Percentiles rank a stretch among this genome's conserved stretches.
These are phyloP conservation scores for Drosophila bocqueti DNA, from an alignment of 1,140 invertebrate genomes.

Conservation along the genomic window DNA sequence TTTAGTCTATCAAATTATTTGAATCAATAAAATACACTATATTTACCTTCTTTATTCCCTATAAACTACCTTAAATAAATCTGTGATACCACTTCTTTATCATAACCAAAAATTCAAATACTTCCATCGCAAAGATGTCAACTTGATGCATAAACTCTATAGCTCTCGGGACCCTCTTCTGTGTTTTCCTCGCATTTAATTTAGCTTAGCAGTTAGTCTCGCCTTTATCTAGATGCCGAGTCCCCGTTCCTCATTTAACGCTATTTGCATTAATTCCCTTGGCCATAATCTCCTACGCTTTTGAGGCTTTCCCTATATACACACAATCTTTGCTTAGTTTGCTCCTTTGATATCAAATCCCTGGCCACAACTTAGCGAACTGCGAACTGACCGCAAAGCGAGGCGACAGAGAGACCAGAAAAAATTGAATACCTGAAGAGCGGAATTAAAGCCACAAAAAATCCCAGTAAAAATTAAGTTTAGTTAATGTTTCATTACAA, in stretches of 20 bases:
- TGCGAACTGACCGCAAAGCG: conserved; percentile 50
- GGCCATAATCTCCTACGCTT: conserved; percentile 13
- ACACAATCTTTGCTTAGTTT: conserved; percentile 27
- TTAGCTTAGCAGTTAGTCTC: conserved; percentile 16
- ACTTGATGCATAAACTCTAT: conserved; percentile 4
- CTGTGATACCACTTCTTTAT: too few species aligned
- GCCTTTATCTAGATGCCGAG: conserved; percentile 19
- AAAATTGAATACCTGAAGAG: conserved; percentile 24
- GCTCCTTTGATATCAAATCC: conserved; percentile 59
- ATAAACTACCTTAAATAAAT: neutral
- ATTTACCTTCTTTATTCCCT: too few species aligned
- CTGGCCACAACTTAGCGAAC: conserved; percentile 57
- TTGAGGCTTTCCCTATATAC: conserved; percentile 28
- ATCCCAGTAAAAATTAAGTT: conserved; percentile 14
- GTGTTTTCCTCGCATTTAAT: neutral
- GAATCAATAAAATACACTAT: too few species aligned
- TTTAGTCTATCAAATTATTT: neutral
- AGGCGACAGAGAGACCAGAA: conserved; percentile 22
- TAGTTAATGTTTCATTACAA: conserved; percentile 76
- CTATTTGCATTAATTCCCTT: conserved; percentile 22
- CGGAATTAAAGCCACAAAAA: conserved; percentile 26
- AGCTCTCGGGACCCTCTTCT: neutral
- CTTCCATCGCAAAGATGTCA: conserved; percentile 4
- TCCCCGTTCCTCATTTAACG: conserved; percentile 20
- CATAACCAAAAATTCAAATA: neutral